Evolutionary conservation across 2,888 invertebrate species (phyloP), one percentile per base, ranked within the genome.

Genomic region (Napeogenes inachia): DNA sequence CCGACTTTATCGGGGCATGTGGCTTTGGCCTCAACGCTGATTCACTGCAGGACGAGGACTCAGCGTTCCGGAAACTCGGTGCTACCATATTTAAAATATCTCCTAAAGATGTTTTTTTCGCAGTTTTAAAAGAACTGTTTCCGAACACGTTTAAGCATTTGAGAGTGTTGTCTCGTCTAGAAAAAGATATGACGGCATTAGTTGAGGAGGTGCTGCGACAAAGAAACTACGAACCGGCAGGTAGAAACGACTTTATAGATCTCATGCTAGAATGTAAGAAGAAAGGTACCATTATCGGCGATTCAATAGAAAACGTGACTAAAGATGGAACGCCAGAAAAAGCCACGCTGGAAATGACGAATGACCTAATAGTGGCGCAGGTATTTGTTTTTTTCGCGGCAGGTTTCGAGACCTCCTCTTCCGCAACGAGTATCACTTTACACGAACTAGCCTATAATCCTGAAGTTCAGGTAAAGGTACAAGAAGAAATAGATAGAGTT

Each of bases 331-430:
- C 63, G 4, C 68, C 71, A 4, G 64, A 67, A 54, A 33, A 42
- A n/a, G 65, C 65, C 2, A 45, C 63, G 4, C 33, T 72, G 13
- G 68, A 68, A 10, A 57, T 74, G 59, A 62, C 69, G 21, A 70
- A 70, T n/a, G 60, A 60, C 0, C 50, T 72, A n/a, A 45, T 73
- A 12, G 71, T 64, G 4, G 71, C 72, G 42, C 73, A 70, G 61
- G 68, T 70, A 2, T 85, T 87, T 54, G 75, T 87, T 13, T 87
- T 87, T 67, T 85, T 86, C 50, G 82, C 82, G 2, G 91, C 90
- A 0, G 91, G 91, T 0, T 91, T 89, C 57, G 91, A 91, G 65
- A 89, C 91, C 0, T 90, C 90, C 0, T 89, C 91, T 0, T 84
- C 87, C 0, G 82, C 88, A 0, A 84, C 87, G 4, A 84, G 84